These are phyloP conservation scores for Drosophila murphyi DNA, from an alignment of 1,140 invertebrate species.

Conservation along the genomic window DNA sequence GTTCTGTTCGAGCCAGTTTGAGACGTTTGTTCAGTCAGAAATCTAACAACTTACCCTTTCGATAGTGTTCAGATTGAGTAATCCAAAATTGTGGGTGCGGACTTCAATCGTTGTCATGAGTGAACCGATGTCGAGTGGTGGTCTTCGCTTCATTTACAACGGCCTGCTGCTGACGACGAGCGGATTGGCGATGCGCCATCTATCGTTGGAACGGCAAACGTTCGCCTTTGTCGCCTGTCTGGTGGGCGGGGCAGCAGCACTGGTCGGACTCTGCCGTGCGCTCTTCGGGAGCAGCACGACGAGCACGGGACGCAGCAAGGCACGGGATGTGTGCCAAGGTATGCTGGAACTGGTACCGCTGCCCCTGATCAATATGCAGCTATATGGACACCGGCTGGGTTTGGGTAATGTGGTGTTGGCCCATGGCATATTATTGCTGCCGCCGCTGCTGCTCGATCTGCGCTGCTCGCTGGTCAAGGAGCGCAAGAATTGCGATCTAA, in stretches of 20 bases:
- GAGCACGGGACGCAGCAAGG: slow-evolving; percentile 24
- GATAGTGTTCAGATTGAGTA: slow-evolving; percentile 1
- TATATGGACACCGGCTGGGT: slow-evolving; percentile 54
- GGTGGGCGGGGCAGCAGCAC: slow-evolving; percentile 57
- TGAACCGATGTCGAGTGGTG: slow-evolving; percentile 55
- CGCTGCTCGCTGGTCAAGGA: slow-evolving; percentile 34
- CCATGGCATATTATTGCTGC: slow-evolving; percentile 59
- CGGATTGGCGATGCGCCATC: slow-evolving; percentile 29
- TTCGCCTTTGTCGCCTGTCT: slow-evolving; percentile 59
- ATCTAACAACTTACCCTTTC: slow-evolving; percentile 4
- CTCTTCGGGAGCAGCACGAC: slow-evolving; percentile 29
- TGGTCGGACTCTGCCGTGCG: slow-evolving; percentile 53
- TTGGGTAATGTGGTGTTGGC: slow-evolving; percentile 44
- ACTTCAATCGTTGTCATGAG: slow-evolving; percentile 40
- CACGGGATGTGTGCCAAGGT: slow-evolving; percentile 43
- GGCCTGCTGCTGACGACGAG: slow-evolving; percentile 52
- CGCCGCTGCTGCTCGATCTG: slow-evolving; percentile 61
- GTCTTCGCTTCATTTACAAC: slow-evolving; percentile 59
- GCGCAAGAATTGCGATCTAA: slow-evolving; percentile 43
- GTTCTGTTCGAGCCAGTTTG: too few relatives aligned
- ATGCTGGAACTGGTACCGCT: slow-evolving; percentile 64
- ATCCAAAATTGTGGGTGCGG: slow-evolving; percentile 42
- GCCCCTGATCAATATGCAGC: slow-evolving; percentile 68
- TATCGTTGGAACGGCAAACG: slow-evolving; percentile 46
- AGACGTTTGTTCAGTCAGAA: not conserved